Conservation (phyloP, 2,888 invertebrate species). For the Tipula helvola region DNA sequence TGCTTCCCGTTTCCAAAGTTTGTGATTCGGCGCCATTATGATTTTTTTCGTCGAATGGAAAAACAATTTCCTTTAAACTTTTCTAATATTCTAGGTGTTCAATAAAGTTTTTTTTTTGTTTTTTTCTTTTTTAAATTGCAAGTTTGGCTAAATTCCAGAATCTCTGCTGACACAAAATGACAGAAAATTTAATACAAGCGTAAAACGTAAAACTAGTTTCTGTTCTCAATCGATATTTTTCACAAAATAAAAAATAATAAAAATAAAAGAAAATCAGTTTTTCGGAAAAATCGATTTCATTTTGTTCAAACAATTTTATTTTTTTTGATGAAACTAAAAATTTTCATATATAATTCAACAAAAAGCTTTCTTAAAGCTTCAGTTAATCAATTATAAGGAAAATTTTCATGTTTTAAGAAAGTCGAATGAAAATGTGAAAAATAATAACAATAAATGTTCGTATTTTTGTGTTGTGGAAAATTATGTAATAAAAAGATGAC, state of each 20-base stretch:
- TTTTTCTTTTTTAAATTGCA: neutral
- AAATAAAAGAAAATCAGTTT: neutral
- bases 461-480: neutral
- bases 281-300: neutral
- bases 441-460: neutral
- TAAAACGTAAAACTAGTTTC: neutral
- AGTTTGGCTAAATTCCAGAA: neutral
- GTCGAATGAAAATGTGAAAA: neutral
- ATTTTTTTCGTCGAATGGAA: constrained; percentile 5
- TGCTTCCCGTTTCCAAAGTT: constrained; percentile 16
- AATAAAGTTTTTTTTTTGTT: neutral
- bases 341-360: neutral
- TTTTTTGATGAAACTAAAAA: neutral
- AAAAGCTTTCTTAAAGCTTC: neutral
- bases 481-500: neutral
- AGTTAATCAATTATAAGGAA: neutral
- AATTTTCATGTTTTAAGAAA: neutral
- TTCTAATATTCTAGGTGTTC: neutral
- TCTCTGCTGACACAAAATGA: neutral
- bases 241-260: neutral
- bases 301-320: neutral
- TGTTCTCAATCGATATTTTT: neutral
- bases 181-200: neutral
- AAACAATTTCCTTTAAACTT: neutral
- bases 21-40: constrained; percentile 18